Conservation (phyloP, 2,797 vertebrate species). For the Halcyon badia region DNA sequence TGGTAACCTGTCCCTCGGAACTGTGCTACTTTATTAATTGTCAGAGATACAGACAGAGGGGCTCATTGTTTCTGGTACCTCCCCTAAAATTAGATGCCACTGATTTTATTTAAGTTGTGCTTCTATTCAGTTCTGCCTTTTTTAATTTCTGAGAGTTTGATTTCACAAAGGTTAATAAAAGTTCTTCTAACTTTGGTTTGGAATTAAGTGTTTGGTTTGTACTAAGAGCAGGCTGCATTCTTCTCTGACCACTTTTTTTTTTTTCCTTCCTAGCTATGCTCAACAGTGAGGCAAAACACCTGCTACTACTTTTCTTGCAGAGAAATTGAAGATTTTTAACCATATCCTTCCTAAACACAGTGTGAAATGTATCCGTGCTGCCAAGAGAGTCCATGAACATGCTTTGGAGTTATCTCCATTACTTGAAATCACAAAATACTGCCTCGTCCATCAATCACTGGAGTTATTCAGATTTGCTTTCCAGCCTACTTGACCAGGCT, state of each 20-base stretch:
- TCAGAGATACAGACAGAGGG: background rate
- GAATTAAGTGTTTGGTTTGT: slow-evolving; percentile 17
- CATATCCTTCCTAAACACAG: background rate
- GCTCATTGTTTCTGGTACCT: background rate
- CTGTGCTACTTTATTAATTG: background rate
- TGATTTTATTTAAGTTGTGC: background rate
- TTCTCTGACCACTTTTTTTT: background rate
- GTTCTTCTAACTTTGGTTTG: background rate
- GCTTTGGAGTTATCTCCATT: background rate
- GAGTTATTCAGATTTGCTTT: background rate
- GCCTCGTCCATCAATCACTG: background rate
- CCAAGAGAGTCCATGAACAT: background rate
- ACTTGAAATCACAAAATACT: background rate
- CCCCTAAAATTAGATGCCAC: background rate
- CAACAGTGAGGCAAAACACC: slow-evolving; percentile 39
- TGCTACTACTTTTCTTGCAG: slow-evolving; percentile 10
- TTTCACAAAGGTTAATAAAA: background rate
- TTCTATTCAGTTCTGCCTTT: background rate
- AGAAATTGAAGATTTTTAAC: background rate
- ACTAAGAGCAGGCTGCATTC: background rate
- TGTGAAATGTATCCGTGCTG: background rate
- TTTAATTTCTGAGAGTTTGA: background rate
- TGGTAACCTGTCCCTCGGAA: background rate
- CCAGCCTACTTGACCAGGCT: background rate
- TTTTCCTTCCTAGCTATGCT: background rate